These are phyloP conservation scores for Sardinella longiceps DNA, from an alignment of 2,797 vertebrate genomes.

Conservation along the genomic window DNA sequence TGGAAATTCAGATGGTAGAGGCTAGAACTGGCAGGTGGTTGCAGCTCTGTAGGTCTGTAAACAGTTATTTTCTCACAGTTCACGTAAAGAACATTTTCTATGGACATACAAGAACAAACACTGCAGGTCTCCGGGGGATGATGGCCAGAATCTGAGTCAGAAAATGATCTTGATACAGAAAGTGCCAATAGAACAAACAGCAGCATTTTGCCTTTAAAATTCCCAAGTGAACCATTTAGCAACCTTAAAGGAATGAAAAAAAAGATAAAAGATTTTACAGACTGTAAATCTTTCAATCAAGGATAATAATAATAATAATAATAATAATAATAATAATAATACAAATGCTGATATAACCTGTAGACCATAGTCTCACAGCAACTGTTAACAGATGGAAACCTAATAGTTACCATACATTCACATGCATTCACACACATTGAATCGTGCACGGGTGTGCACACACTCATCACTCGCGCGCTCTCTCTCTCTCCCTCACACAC, in stretches of 20 bases:
- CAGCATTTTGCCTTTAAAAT: constrained; percentile 96
- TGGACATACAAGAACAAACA: constrained; percentile 95
- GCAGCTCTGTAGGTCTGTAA: constrained; percentile 95
- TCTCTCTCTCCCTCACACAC: too few relatives aligned
- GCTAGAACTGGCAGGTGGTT: constrained; percentile 86
- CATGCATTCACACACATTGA: background rate
- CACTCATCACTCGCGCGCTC: too few relatives aligned
- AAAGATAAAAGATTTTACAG: constrained; percentile 46
- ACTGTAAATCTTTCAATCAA: constrained; percentile 26
- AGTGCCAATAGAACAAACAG: constrained; percentile 94
- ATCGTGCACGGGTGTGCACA: background rate
- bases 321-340: constrained; percentile 10
- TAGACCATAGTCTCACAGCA: background rate
- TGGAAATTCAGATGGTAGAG: constrained; percentile 98
- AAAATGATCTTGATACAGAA: constrained; percentile 81
- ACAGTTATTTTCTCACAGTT: constrained; percentile 97
- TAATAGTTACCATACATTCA: constrained; percentile 7
- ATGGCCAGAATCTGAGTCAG: constrained; percentile 84
- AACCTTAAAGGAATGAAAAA: constrained; percentile 70
- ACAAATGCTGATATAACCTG: constrained; percentile 1
- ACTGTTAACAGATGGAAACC: constrained; percentile 6
- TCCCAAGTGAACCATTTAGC: constrained; percentile 86
- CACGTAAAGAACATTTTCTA: constrained; percentile 98
- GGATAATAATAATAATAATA: background rate
- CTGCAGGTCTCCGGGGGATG: constrained; percentile 94